phyloP scores from a whole-genome alignment of 2,113 vertebrate genomes.

The Natator depressus region DNA sequence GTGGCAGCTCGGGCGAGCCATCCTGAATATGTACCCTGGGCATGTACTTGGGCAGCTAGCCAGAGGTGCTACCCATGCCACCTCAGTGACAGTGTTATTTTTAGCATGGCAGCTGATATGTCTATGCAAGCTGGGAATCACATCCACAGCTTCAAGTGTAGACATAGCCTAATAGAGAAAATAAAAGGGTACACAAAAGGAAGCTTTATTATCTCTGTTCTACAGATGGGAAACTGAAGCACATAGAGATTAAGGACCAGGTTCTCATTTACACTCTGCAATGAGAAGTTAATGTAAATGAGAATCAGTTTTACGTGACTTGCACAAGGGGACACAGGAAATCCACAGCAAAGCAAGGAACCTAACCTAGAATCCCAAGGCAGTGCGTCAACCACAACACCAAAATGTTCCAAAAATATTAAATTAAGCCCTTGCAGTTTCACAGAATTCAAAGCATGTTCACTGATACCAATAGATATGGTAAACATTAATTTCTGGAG shows the following conservation, averaged over 20 bases:
- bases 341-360: background rate
- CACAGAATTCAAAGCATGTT: background rate
- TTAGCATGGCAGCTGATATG: background rate
- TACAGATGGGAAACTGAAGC: background rate
- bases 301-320: background rate
- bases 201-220: background rate
- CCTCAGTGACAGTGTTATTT: background rate
- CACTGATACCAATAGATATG: no score
- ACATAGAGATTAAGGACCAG: background rate
- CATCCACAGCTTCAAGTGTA: background rate
- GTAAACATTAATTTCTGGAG: no score
- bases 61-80: background rate
- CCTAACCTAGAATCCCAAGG: background rate
- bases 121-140: background rate
- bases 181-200: background rate
- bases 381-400: background rate
- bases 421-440: accelerated
- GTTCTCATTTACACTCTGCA: background rate
- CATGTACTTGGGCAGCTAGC: background rate
- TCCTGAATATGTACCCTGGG: background rate
- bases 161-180: background rate
- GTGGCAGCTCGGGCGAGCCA: background rate
- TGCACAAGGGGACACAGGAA: background rate
- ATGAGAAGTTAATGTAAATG: background rate
- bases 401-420: background rate